Base-by-base conservation (phyloP, 2,797 vertebrate species). In the Buphagus erythrorhynchus region DNA sequence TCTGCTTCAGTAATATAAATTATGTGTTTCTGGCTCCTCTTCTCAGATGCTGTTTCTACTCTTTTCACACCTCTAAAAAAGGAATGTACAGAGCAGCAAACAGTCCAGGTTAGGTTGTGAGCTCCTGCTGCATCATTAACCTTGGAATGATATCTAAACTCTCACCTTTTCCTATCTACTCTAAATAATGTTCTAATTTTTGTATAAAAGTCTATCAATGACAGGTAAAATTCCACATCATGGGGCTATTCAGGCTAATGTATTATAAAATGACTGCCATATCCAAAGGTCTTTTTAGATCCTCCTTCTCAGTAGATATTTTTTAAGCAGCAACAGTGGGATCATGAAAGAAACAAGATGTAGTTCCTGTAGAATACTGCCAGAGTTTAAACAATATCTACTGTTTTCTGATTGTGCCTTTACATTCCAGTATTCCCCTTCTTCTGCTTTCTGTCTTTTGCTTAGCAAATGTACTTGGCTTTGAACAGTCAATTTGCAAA, bases 1-100 rank as follows among this genome's bases (percentile, higher is more conserved):
- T 83, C 88, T 83, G 18, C 43, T 81, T 88, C 54, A n/a, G 49
- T 58, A 48, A 78, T 62, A 38, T 43, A 71, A 94, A 89, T 54
- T 1, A 45, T 61, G 24, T 49, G 33, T 88, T 91, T 93, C 57
- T 94, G 68, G 43, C 73, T 83, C 6, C 0, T 48, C 22, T 84
- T 81, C 77, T 78, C 46, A 66, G 76, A 40, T 12, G 3, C 22
- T 13, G 14, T 61, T 91, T 78, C 58, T 4, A 6, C 26, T 61
- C 26, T n/a, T 77, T 71, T 85, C 52, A 46, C 57, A 46, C 13
- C 12, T 65, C 58, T 46, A 36, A 51, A 83, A 36, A 85, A 7
- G 18, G n/a, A 90, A 28, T 2, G 4, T 22, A 40, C 12, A n/a
- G 48, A 46, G 45, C 26, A 49, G 24, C 36, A 42, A 51, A 63